Base-by-base conservation (phyloP, 2,113 vertebrate genomes). In the Xiphophorus hellerii region DNA sequence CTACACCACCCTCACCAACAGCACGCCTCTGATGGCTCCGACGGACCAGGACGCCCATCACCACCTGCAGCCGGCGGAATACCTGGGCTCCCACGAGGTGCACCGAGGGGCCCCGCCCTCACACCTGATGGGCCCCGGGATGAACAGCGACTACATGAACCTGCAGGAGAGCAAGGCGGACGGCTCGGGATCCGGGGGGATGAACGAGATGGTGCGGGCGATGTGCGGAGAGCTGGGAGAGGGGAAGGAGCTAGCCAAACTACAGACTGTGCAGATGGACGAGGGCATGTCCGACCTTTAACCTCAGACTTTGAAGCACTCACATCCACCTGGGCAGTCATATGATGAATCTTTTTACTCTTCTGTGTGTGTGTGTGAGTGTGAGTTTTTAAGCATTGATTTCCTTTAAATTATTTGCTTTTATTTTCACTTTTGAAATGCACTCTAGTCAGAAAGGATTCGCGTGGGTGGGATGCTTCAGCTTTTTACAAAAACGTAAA, bases 231-330 rank as follows among this genome's bases (percentile, higher is more conserved):
- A 99, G 81, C 94, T 99, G 92, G 98, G 97, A 5, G 97, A 97
- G 85, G 98, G 97, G 90, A 99, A 99, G 88, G 96, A 99, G 90
- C 95, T 99, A 87, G 97, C 97, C 93, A 99, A 99, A 95, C 96
- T 99, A 93, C 97, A 99, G 83, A 99, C 97, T 84, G 98, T 99
- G 87, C 96, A 97, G 84, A 95, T 99, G 96, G 97, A 98, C 78
- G 97, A 98, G 94, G 97, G 98, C 91, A 97, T 98, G 94, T 95
- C 96, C 92, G 96, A 97, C 89, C 95, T 98, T 87, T 98, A 95
- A 88, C 93, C 89, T 89, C 68, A 69, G 76, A 95, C 82, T 78
- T 81, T 80, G 80, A 84, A 87, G 88, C 80, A 82, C 83, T 89
- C 83, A 51, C 54, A 69, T 82, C 86, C 13, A 9, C 76, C 70